These are phyloP conservation scores for Drosophila nr. fundita DNA, from an alignment of 2,888 invertebrate genomes.

Conservation along the genomic window DNA sequence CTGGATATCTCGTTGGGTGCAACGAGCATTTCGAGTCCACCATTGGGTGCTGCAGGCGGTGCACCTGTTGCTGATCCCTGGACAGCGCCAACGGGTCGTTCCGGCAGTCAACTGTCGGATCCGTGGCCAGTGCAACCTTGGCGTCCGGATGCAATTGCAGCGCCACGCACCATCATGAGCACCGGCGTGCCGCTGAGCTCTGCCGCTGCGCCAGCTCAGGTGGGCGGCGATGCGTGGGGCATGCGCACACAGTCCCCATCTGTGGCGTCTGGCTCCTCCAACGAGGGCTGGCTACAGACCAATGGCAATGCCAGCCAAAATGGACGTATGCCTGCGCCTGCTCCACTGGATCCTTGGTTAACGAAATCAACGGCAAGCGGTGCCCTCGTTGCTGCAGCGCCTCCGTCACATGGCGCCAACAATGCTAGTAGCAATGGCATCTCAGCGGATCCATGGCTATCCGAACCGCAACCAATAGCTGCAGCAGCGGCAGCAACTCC, in stretches of 20 bases:
- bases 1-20: slow-evolving; percentile 92
- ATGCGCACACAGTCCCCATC: slow-evolving; percentile 84
- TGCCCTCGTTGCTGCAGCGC: slow-evolving; percentile 58
- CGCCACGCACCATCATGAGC: slow-evolving; percentile 74
- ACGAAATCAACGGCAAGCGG: slow-evolving; percentile 68
- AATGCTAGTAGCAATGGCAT: slow-evolving; percentile 43
- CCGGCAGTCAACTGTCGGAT: slow-evolving; percentile 85
- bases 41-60: slow-evolving; percentile 82
- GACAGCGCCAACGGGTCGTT: slow-evolving; percentile 87
- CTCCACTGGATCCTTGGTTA: slow-evolving; percentile 80
- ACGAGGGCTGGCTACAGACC: slow-evolving; percentile 84
- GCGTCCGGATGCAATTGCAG: slow-evolving; percentile 69
- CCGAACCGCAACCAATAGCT: slow-evolving; percentile 56
- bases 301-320: slow-evolving; percentile 75
- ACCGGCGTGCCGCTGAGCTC: slow-evolving; percentile 70
- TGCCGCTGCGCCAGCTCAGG: slow-evolving; percentile 31
- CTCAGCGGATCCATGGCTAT: slow-evolving; percentile 82
- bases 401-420: slow-evolving; percentile 53
- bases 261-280: slow-evolving; percentile 84
- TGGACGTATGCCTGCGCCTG: slow-evolving; percentile 59
- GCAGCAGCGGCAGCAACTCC: slow-evolving; percentile 52
- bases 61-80: slow-evolving; percentile 88
- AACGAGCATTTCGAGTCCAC: slow-evolving; percentile 86
- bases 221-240: slow-evolving; percentile 79
- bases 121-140: slow-evolving; percentile 85